Percentiles rank a stretch among this genome's conserved stretches.
phyloP scores from a whole-genome alignment of 2,888 invertebrate genomes.

The Melinaea marsaeus region DNA sequence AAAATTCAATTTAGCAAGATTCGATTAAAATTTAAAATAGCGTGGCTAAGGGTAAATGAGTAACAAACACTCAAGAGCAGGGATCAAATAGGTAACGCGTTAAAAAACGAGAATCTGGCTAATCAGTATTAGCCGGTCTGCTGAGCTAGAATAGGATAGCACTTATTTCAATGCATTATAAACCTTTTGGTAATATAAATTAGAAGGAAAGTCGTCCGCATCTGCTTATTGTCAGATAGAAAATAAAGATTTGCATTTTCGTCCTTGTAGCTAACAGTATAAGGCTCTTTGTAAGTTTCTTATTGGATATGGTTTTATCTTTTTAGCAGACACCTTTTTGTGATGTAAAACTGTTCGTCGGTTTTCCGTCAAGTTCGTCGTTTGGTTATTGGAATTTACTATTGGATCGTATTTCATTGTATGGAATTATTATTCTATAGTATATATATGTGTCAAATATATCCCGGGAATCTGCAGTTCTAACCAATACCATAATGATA shows the following conservation, averaged over 20 bases:
- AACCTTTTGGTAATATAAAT: neutral
- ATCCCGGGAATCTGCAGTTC: neutral
- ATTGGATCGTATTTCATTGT: conserved; percentile 20
- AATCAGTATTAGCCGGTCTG: conserved; percentile 40
- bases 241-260: neutral
- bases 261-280: neutral
- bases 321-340: conserved; percentile 30
- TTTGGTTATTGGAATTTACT: conserved; percentile 26
- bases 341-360: conserved; percentile 30
- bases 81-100: conserved; percentile 38
- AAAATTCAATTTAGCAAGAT: conserved; percentile 28
- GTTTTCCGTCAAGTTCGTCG: conserved; percentile 27
- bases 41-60: conserved; percentile 31
- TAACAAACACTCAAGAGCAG: conserved; percentile 34
- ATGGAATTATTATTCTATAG: neutral
- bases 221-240: neutral
- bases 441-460: neutral
- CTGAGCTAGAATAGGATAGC: conserved; percentile 23
- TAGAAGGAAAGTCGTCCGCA: conserved; percentile 8
- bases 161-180: neutral
- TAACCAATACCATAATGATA: too few relatives aligned
- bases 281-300: conserved; percentile 10
- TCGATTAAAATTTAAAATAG: conserved; percentile 26
- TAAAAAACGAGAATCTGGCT: conserved; percentile 37
- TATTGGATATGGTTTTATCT: conserved; percentile 15